Evolutionary conservation across 2,888 invertebrate species (phyloP).

Genomic region (Dilophus febrilis): DNA sequence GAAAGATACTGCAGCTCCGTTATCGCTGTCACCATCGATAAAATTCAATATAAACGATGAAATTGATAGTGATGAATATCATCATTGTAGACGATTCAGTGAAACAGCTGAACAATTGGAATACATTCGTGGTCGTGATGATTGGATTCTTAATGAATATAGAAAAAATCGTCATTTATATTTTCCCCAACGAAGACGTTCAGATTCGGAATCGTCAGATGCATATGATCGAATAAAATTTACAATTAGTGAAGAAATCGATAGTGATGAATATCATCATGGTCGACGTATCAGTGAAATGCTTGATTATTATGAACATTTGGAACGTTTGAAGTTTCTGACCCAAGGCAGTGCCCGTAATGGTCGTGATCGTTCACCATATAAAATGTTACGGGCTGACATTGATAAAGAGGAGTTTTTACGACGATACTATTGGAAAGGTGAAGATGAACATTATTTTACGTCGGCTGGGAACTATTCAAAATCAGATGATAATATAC

Average conservation of each 20-base stretch:
- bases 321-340: background rate
- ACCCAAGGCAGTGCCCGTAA: background rate
- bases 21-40: background rate
- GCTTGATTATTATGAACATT: background rate
- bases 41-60: conserved; percentile 3
- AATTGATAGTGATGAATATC: conserved; percentile 28
- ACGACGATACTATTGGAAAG: background rate
- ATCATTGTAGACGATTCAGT: conserved; percentile 23
- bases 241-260: conserved; percentile 2
- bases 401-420: background rate
- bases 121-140: conserved; percentile 5
- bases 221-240: background rate
- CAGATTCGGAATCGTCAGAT: too few species aligned
- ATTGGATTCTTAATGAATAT: conserved; percentile 1
- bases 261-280: conserved; percentile 7
- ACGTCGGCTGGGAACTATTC: background rate
- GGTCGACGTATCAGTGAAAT: background rate
- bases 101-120: conserved; percentile 3
- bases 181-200: too few species aligned
- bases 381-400: background rate
- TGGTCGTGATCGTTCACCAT: conserved; percentile 1
- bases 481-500: background rate
- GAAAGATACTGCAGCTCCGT: background rate
- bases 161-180: background rate
- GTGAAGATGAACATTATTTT: background rate